Conservation (phyloP, 2,797 vertebrate genomes). For the Mycteria americana region DNA sequence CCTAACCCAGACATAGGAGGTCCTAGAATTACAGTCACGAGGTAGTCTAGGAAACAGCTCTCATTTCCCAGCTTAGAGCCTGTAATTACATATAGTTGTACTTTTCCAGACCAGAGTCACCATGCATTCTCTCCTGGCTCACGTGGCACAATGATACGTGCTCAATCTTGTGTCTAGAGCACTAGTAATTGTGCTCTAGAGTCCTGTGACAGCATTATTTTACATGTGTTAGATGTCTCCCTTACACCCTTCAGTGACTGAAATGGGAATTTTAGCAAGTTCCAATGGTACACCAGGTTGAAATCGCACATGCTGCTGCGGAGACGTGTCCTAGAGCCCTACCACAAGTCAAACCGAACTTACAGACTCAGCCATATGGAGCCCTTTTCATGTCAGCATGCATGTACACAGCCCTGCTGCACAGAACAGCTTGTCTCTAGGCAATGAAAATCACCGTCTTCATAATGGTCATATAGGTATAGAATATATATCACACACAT, state of each 20-base stretch:
- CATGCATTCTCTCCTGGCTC: neutral
- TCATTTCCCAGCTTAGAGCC: neutral
- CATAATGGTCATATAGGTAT: neutral
- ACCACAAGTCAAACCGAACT: neutral
- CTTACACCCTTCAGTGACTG: neutral
- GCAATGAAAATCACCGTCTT: neutral
- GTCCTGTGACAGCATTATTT: neutral
- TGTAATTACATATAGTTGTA: neutral
- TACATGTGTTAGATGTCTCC: accelerated
- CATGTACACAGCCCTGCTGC: neutral
- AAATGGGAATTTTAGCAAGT: neutral
- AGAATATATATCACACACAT: neutral
- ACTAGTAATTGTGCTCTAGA: neutral
- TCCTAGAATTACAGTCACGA: neutral
- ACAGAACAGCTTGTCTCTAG: neutral
- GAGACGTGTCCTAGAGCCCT: neutral
- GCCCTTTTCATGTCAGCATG: neutral
- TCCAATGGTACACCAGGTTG: neutral
- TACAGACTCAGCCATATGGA: neutral
- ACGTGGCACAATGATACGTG: neutral
- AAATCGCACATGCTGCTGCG: neutral
- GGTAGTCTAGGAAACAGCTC: neutral
- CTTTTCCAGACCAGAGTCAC: constrained; percentile 16
- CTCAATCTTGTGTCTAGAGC: neutral
- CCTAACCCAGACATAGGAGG: neutral